Percentiles rank a stretch among this genome's conserved stretches.
phyloP scores from a whole-genome alignment of 2,888 invertebrate genomes.

The Acleris cristana region DNA sequence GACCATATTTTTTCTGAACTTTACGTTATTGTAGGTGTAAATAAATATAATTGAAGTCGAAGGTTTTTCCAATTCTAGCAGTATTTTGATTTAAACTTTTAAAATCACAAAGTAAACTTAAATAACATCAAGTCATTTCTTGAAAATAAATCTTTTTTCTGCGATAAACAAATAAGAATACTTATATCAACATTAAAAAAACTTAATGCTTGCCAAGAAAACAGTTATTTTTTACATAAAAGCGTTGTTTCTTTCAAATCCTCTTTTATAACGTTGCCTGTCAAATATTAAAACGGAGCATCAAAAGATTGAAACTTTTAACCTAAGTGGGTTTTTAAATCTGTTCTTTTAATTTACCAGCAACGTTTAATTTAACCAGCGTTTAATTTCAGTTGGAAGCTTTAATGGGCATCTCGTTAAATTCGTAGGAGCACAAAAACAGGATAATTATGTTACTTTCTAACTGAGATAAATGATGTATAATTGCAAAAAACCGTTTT shows the following conservation, averaged over 20 bases:
- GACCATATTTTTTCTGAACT: too few relatives aligned
- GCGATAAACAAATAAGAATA: too few relatives aligned
- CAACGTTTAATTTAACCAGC: not conserved
- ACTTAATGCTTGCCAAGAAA: not conserved
- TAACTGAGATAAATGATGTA: slow-evolving; percentile 14
- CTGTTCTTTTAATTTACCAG: slow-evolving; percentile 11
- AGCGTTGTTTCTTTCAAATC: slow-evolving; percentile 9
- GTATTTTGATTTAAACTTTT: too few relatives aligned
- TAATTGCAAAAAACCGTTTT: slow-evolving; percentile 9
- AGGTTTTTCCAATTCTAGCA: too few relatives aligned
- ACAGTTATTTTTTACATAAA: not conserved
- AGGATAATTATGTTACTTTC: slow-evolving; percentile 17
- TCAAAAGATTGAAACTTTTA: slow-evolving; percentile 1
- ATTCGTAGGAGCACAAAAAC: slow-evolving; percentile 8
- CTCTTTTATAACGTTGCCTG: not conserved
- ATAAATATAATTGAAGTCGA: too few relatives aligned
- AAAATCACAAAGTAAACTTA: too few relatives aligned
- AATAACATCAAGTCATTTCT: too few relatives aligned
- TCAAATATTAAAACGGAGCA: not conserved
- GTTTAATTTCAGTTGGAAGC: not conserved
- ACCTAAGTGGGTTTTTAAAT: not conserved
- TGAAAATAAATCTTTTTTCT: too few relatives aligned
- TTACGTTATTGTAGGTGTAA: too few relatives aligned
- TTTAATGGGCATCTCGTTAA: slow-evolving; percentile 24
- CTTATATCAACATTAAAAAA: too few relatives aligned